Evolutionary conservation across 2,113 vertebrate genomes (phyloP), one percentile per base, ranked within the genome.

Genomic region (Bos javanicus): DNA sequence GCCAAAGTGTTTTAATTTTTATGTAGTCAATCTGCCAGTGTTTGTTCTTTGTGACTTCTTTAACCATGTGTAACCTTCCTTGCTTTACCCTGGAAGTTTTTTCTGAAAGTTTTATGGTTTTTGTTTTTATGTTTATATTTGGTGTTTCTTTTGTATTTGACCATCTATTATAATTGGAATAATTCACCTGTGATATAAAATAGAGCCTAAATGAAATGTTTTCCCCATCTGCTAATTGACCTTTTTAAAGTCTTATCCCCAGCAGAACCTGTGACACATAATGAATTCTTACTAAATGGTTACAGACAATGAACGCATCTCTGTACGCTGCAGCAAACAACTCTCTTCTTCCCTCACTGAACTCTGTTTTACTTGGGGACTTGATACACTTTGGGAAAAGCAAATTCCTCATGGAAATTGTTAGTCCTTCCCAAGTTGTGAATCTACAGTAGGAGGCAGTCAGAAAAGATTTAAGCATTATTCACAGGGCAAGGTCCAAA

Each of bases 11-110:
- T 84, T 71, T 71, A 57, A 80, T 74, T 84, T 96, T 62, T 52
- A 64, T 81, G 23, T 57, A n/a, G 43, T 87, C n/a, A 91, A 82
- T 39, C 74, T 84, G 30, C 26, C 33, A 50, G 33, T 57, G 10
- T 92, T 95, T 90, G 11, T 78, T 92, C 50, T 93, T 48, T 95
- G 46, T 76, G n/a, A 78, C 48, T 78, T 89, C 74, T 97, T 92
- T 25, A 64, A n/a, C 64, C 54, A 43, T 71, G 52, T 89, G 48
- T 92, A 64, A 76, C 2, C 6, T 92, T 86, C 76, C 26, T 57
- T 80, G 13, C 19, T 94, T 90, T 92, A 39, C 62, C 19, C 26
- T 74, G 84, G 87, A 57, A 81, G 28, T 50, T 50, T 50, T 80
- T n/a, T 74, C 57, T 33, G 46, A 21, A 80, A 84, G 14, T 30